phyloP scores from a whole-genome alignment of 2,113 vertebrate species.

The Progne subis region DNA sequence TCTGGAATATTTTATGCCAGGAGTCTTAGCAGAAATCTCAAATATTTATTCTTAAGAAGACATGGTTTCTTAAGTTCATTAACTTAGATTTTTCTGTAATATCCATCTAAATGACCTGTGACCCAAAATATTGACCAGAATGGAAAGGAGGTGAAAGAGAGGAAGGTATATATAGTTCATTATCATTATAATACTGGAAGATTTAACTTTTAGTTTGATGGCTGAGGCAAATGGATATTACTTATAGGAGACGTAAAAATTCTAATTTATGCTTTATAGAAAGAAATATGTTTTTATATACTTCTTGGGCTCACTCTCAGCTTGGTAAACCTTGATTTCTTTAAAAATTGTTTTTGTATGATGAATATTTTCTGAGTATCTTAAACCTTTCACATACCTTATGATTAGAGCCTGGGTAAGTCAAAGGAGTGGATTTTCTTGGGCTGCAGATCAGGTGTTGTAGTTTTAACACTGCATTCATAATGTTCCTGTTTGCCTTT shows the following conservation, averaged over 20 bases:
- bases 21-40: background rate
- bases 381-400: background rate
- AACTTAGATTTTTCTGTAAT: background rate
- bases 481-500: background rate
- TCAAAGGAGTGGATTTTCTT: background rate
- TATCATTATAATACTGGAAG: background rate
- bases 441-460: background rate
- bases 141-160: background rate
- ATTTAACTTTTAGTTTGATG: background rate
- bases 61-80: background rate
- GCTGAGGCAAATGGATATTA: background rate
- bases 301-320: background rate
- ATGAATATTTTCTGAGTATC: background rate
- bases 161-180: background rate
- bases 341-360: background rate
- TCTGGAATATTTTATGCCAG: background rate
- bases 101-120: background rate
- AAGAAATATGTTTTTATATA: background rate
- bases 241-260: background rate
- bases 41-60: background rate
- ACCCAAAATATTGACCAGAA: background rate
- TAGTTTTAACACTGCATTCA: background rate
- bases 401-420: accelerated
- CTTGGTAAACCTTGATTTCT: background rate
- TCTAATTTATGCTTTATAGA: background rate